phyloP scores from a whole-genome alignment of 2,797 vertebrate species.

The Acrocephalus scirpaceus region DNA sequence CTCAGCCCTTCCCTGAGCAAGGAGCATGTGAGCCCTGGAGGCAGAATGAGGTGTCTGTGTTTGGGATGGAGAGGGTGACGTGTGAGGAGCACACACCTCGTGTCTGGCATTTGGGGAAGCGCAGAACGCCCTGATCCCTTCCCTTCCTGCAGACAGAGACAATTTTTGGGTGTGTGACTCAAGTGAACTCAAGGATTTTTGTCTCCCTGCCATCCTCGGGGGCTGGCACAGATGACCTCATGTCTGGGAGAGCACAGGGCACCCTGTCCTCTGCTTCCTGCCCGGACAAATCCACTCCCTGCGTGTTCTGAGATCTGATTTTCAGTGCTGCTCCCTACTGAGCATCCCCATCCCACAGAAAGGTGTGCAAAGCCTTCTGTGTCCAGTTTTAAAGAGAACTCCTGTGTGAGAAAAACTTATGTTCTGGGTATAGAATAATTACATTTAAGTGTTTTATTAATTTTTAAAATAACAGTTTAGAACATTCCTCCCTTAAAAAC shows the following conservation, averaged over 20 bases:
- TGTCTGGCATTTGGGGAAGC: neutral
- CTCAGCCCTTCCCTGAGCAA: neutral
- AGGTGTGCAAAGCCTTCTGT: neutral
- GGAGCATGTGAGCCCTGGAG: neutral
- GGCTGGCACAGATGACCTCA: slow-evolving; percentile 20
- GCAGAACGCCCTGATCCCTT: neutral
- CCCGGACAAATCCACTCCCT: neutral
- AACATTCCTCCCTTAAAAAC: neutral
- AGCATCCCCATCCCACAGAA: neutral
- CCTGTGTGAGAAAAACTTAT: neutral
- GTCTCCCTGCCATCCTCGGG: neutral
- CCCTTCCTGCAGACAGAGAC: neutral
- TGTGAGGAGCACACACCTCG: neutral
- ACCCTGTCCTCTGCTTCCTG: neutral
- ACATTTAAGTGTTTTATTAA: neutral
- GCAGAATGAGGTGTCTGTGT: neutral
- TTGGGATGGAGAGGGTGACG: neutral
- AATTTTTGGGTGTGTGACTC: neutral
- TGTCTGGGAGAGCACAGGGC: slow-evolving; percentile 40
- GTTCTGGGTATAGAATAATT: neutral
- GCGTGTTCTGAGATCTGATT: neutral
- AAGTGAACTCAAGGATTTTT: neutral
- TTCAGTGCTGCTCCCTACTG: neutral
- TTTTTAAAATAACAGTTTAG: neutral
- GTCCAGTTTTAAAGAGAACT: neutral